phyloP scores from a whole-genome alignment of 2,888 invertebrate genomes.

The Sipha maydis region DNA sequence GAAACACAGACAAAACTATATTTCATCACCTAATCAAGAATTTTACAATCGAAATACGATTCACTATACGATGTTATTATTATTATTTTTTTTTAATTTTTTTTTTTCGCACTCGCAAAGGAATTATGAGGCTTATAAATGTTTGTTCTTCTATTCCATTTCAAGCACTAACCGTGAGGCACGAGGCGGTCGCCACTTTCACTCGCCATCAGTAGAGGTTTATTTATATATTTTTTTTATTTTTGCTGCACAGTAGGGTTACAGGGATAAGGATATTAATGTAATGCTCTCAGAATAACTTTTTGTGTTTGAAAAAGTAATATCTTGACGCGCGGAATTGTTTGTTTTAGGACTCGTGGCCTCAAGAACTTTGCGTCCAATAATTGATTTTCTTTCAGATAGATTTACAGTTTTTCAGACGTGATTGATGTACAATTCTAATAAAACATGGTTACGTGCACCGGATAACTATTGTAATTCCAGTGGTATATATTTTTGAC shows the following conservation, averaged over 20 bases:
- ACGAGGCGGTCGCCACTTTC: not conserved
- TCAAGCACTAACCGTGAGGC: not conserved
- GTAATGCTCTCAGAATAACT: conserved; percentile 17
- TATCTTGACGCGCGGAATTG: conserved; percentile 7
- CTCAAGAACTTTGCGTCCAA: not conserved
- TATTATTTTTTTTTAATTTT: not conserved
- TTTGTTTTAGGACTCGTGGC: not conserved
- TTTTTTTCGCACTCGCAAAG: not conserved
- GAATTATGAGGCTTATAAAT: not conserved
- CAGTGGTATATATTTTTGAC: too few species aligned
- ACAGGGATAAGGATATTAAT: conserved; percentile 12
- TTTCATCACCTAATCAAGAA: not conserved
- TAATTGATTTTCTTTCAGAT: conserved; percentile 9
- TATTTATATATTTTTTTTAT: not conserved
- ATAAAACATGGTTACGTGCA: too few species aligned
- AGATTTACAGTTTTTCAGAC: not conserved
- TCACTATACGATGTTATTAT: not conserved
- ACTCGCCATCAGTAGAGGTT: not conserved
- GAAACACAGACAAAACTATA: not conserved
- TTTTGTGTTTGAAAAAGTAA: conserved; percentile 25
- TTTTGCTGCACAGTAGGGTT: not conserved
- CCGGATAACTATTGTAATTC: too few species aligned
- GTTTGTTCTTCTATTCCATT: not conserved
- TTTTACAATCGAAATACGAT: not conserved
- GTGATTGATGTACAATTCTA: not conserved